phyloP scores from a whole-genome alignment of 1,140 invertebrate genomes.

The Andricus grossulariae region DNA sequence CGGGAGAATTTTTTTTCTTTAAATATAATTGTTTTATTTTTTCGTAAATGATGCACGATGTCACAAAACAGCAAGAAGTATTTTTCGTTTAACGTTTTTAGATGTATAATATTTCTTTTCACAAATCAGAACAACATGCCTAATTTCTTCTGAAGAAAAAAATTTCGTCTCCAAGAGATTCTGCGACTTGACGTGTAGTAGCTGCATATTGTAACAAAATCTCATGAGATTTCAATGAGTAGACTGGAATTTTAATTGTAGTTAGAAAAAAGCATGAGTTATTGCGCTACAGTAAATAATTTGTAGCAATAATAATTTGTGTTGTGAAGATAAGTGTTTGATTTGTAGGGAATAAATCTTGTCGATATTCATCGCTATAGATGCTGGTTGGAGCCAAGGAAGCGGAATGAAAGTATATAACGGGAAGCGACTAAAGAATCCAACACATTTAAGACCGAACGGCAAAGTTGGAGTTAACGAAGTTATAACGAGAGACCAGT shows the following conservation, averaged over 20 bases:
- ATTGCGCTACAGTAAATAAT: constrained; percentile 28
- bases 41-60: too few species aligned
- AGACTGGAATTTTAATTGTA: constrained; percentile 29
- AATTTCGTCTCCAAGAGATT: too few species aligned
- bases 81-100: too few species aligned
- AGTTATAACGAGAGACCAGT: constrained; percentile 6
- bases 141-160: too few species aligned
- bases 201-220: too few species aligned
- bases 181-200: too few species aligned
- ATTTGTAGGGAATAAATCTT: constrained; percentile 23
- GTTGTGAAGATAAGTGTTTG: constrained; percentile 18
- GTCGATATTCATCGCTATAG: constrained; percentile 14
- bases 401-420: constrained; percentile 24
- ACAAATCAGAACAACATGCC: too few species aligned
- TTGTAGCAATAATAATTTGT: constrained; percentile 21
- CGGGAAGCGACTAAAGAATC: constrained; percentile 17
- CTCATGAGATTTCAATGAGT: too few species aligned
- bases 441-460: not conserved
- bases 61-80: too few species aligned
- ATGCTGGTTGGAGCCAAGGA: constrained; percentile 10
- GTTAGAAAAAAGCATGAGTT: constrained; percentile 27
- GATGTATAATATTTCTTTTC: too few species aligned
- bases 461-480: constrained; percentile 4
- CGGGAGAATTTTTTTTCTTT: too few species aligned
- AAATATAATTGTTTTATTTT: too few species aligned